Evolutionary conservation across 2,888 invertebrate genomes (phyloP), one percentile per base, ranked within the genome.

Genomic region (Uropetala carovei): DNA sequence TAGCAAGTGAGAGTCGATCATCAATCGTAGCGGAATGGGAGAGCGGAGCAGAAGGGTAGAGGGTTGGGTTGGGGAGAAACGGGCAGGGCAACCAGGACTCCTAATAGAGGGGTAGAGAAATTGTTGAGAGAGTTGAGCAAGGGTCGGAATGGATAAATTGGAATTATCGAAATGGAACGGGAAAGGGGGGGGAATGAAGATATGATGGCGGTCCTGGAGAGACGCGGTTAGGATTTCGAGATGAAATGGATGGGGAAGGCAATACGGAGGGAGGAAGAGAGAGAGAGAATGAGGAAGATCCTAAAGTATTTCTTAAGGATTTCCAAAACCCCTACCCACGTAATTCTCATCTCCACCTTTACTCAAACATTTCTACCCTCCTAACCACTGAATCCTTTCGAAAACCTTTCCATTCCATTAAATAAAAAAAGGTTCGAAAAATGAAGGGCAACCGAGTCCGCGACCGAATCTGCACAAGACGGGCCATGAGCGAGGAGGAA

Each of bases 81-180:
- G 16, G 82, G 27, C 43, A 43, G 57, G 16, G 57, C 57, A 57
- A 30, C 18, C 57, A n/a, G 83, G 43, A n/a, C 57, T 57, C 57
- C 43, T 83, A 83, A 83, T 83, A 83, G 57, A 57, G 14, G 83
- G 83, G 83, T 83, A 18, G 83, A 57, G 57, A 83, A 56, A 83
- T 83, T 83, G 83, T 57, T 43, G 83, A 83, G 83, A 57, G 83
- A 83, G 83, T 56, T n/a, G 56, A 56, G 83, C 43, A 27, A 82
- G 14, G 82, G 82, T 43, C 27, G 60, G 86, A 60, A 86, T 86
- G 89, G 89, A 89, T 89, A 89, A 89, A 89, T 89, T 89, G 89
- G 89, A 89, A 89, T 89, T 89, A 89, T 89, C 89, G 89, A 64
- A 89, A 89, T 68, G 89, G 64, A 86, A 64, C 59, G 60, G 60